Conservation (phyloP, 2,888 invertebrate genomes). For the Polymixis lichenea region DNA sequence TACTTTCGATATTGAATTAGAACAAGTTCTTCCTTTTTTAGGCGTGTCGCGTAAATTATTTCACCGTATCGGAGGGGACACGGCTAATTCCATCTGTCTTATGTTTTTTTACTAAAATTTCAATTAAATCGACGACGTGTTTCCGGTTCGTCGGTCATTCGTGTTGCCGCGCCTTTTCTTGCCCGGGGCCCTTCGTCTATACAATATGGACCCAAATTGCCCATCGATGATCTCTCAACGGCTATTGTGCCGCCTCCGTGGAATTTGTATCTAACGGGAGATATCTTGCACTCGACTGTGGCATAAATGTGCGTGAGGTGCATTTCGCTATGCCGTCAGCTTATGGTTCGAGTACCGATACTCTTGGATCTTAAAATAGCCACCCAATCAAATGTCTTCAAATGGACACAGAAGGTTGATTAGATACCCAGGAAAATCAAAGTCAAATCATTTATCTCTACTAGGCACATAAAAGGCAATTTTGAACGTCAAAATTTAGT, state of each 20-base stretch:
- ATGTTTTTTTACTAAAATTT: slow-evolving; percentile 74
- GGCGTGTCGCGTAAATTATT: slow-evolving; percentile 63
- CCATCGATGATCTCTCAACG: slow-evolving; percentile 77
- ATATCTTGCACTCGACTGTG: slow-evolving; percentile 78
- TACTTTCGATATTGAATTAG: slow-evolving; percentile 72
- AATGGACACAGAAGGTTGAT: slow-evolving; percentile 51
- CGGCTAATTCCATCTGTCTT: slow-evolving; percentile 77
- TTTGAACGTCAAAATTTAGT: too few relatives aligned
- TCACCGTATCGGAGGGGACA: slow-evolving; percentile 70
- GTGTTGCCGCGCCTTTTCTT: slow-evolving; percentile 74
- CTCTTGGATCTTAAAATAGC: slow-evolving; percentile 43
- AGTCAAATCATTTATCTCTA: too few relatives aligned
- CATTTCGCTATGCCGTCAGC: slow-evolving; percentile 78
- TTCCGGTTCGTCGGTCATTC: slow-evolving; percentile 77
- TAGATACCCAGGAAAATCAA: slow-evolving; percentile 29
- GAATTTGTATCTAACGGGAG: slow-evolving; percentile 85
- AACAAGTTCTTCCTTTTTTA: slow-evolving; percentile 66
- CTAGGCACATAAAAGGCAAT: too few relatives aligned
- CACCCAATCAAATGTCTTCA: slow-evolving; percentile 46
- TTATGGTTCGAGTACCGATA: slow-evolving; percentile 54
- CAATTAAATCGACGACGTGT: slow-evolving; percentile 80
- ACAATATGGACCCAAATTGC: slow-evolving; percentile 84
- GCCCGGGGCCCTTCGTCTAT: slow-evolving; percentile 75
- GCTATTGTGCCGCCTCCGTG: slow-evolving; percentile 80
- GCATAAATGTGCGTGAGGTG: slow-evolving; percentile 79